Conservation (phyloP, 1,140 invertebrate species). For the Cyphomyrmex costatus region DNA sequence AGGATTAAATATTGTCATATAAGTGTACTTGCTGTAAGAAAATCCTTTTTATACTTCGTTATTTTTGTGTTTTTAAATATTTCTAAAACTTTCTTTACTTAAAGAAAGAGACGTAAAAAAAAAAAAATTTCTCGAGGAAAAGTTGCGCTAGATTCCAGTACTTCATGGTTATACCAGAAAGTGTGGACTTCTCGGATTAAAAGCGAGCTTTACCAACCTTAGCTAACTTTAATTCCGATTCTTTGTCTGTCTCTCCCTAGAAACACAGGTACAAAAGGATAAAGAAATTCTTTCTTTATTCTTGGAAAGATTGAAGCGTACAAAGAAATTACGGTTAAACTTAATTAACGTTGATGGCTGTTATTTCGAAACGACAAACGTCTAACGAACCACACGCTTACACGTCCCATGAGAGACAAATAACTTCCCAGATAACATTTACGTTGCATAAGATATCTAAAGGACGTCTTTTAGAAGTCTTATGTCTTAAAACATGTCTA, state of each 20-base stretch:
- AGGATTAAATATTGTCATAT: background rate
- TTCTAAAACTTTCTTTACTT: background rate
- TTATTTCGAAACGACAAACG: constrained; percentile 12
- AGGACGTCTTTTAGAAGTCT: too few relatives aligned
- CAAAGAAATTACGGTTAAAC: background rate
- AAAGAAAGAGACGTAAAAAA: background rate
- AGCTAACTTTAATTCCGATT: constrained; percentile 41
- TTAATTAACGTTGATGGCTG: constrained; percentile 12
- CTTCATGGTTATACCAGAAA: constrained; percentile 26
- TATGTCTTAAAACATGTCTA: too few relatives aligned
- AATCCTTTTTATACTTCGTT: background rate
- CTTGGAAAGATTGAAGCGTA: background rate
- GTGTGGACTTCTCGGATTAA: constrained; percentile 14
- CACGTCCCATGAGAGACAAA: background rate
- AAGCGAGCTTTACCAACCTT: background rate
- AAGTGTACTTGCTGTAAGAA: background rate
- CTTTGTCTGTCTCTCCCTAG: constrained; percentile 9
- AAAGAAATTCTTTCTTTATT: background rate
- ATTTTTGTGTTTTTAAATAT: constrained; percentile 13
- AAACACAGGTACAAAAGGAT: constrained; percentile 23
- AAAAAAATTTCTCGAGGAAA: background rate
- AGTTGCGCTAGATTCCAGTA: background rate
- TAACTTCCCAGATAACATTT: too few relatives aligned
- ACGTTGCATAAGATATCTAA: too few relatives aligned
- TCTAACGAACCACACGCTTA: too few relatives aligned